Base-by-base conservation (phyloP, 1,140 invertebrate species). In the Eubasilissa regina region DNA sequence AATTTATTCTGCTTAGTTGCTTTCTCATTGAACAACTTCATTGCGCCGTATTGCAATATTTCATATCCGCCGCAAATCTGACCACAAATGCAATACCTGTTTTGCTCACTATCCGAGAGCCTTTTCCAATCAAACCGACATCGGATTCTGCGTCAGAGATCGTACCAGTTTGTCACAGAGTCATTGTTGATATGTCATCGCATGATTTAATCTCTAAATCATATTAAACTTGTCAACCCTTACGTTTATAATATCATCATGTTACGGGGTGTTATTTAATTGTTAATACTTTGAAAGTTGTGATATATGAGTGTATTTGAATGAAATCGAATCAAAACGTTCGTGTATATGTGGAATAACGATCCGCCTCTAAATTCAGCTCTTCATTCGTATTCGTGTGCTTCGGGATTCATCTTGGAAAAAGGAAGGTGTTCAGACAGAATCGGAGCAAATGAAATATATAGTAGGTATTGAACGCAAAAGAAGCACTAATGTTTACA, bases 31-130 rank as follows among this genome's bases (percentile, higher is more conserved):
- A 13, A 64, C 60, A 64, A 64, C 60, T 64, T 64, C 60, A 64
- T 64, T 64, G 19, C 35, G n/a, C 13, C 60, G 12, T 35, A 21
- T 64, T 35, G 13, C 60, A 64, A 64, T 64, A 64, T 64, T 64
- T 64, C 60, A 64, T 64, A 64, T 64, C 60, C 35, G 60, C 60
- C 25, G 25, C 60, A 64, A 64, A 64, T 64, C 60, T 64, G 10
- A 64, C 11, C n/a, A 64, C 60, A 64, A 64, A 25, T 64, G 60
- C 60, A 4, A 64, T 19, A 64, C 60, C 60, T 35, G 60, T 64
- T 64, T 64, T 64, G 60, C n/a, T 64, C 25, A 25, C 60, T 21
- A 35, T 64, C 13, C 13, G 60, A 44, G 60, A 35, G 60, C 60
- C 25, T 35, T 64, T 64, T 64, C 25, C 13, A 35, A 35, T 35